These are phyloP conservation scores for Takifugu flavidus DNA, from an alignment of 2,113 vertebrate species.

Conservation along the genomic window DNA sequence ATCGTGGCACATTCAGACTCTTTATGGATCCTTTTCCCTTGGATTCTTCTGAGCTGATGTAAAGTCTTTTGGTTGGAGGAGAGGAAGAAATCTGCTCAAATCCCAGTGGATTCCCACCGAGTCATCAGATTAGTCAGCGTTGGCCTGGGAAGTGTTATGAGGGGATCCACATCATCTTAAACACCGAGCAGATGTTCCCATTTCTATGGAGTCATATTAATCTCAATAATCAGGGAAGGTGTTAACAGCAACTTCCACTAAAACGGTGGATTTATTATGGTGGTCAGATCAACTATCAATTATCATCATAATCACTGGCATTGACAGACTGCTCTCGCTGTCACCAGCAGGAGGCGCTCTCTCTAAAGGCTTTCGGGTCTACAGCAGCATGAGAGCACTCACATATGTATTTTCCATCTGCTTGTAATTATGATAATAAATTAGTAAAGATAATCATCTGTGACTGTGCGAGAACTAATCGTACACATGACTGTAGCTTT, in stretches of 20 bases:
- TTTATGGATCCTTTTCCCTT: conserved; percentile 11
- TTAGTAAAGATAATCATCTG: too few species aligned
- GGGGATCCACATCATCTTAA: conserved; percentile 40
- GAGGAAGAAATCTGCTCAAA: conserved; percentile 35
- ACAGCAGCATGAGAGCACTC: neutral
- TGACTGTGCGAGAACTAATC: too few species aligned
- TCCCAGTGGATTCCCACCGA: conserved; percentile 33
- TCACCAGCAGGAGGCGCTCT: conserved; percentile 63
- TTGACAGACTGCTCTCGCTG: neutral
- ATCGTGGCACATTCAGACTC: conserved; percentile 45
- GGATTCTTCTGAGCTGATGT: conserved; percentile 51
- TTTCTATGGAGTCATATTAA: conserved; percentile 44
- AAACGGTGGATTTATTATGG: conserved; percentile 39
- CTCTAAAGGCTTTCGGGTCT: conserved; percentile 32
- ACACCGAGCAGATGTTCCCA: conserved; percentile 57
- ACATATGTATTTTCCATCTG: too few species aligned
- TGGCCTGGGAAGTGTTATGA: conserved; percentile 56
- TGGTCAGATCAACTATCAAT: conserved; percentile 8
- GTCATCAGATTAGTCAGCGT: conserved; percentile 50
- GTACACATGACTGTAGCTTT: too few species aligned
- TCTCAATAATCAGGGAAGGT: conserved; percentile 43
- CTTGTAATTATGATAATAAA: too few species aligned
- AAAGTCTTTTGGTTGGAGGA: conserved; percentile 42
- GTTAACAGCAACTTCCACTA: conserved; percentile 51
- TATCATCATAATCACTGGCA: conserved; percentile 25